These are phyloP conservation scores for Macropodus opercularis DNA, from an alignment of 2,797 vertebrate genomes.

Conservation along the genomic window DNA sequence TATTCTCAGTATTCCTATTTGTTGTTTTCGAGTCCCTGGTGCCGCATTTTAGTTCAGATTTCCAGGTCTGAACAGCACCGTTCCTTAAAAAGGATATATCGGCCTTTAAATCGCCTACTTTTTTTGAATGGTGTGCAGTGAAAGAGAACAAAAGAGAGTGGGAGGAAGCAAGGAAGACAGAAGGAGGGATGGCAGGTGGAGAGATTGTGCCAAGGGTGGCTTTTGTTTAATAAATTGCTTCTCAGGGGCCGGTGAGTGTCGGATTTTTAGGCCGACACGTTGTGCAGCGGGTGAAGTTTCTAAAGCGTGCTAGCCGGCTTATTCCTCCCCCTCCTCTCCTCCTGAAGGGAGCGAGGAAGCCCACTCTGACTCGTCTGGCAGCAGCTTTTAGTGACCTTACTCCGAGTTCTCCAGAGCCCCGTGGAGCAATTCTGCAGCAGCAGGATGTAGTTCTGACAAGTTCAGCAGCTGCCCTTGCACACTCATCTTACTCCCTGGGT, in stretches of 20 bases:
- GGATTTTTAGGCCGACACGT: slow-evolving; percentile 11
- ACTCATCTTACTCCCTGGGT: slow-evolving; percentile 13
- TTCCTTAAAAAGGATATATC: neutral
- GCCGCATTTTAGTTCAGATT: slow-evolving; percentile 3
- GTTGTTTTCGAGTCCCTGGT: slow-evolving; percentile 2
- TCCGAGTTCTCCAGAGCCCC: slow-evolving; percentile 28
- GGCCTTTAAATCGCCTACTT: slow-evolving; percentile 18
- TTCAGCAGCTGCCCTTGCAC: slow-evolving; percentile 40
- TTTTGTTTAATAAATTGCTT: slow-evolving; percentile 53
- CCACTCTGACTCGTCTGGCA: slow-evolving; percentile 32
- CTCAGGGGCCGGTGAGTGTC: slow-evolving; percentile 14
- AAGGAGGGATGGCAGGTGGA: slow-evolving; percentile 31
- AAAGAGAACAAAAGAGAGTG: slow-evolving; percentile 28
- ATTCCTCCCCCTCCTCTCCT: slow-evolving; percentile 8
- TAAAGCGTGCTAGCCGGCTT: slow-evolving; percentile 1
- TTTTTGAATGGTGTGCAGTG: slow-evolving; percentile 30
- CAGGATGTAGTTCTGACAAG: slow-evolving; percentile 39
- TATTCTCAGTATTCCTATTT: slow-evolving; percentile 18
- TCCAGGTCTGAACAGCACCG: neutral
- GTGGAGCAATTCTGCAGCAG: slow-evolving; percentile 28
- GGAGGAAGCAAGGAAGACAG: slow-evolving; percentile 14
- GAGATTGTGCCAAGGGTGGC: slow-evolving; percentile 37
- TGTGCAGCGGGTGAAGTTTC: slow-evolving; percentile 36
- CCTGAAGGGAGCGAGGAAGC: slow-evolving; percentile 8
- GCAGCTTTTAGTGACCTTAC: slow-evolving; percentile 50